Evolutionary conservation across 2,113 vertebrate species (phyloP).

Genomic region (Holacanthus passer): DNA sequence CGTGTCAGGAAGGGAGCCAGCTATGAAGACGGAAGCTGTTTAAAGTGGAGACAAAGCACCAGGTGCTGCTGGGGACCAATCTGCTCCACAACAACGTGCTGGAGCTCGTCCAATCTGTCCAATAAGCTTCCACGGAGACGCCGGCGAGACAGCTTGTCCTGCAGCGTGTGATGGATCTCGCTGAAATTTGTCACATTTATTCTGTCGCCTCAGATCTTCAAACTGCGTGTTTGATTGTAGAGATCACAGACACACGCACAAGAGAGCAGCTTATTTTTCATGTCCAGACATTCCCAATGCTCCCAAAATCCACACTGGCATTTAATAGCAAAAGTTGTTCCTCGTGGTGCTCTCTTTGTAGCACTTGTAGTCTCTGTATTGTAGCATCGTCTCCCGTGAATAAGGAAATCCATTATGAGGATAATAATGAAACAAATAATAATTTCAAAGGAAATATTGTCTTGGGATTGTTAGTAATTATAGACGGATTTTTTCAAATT

Average conservation of each 20-base stretch:
- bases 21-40: conserved; percentile 68
- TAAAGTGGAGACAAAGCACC: conserved; percentile 76
- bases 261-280: neutral
- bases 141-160: conserved; percentile 31
- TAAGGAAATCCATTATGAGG: neutral
- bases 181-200: conserved; percentile 49
- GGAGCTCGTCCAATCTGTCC: conserved; percentile 67
- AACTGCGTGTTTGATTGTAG: conserved; percentile 16
- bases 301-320: neutral
- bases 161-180: conserved; percentile 34
- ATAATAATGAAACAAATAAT: neutral
- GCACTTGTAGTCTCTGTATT: too few relatives aligned
- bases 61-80: conserved; percentile 68
- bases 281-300: neutral
- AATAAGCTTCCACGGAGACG: conserved; percentile 55
- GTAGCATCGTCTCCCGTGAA: neutral
- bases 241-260: conserved; percentile 14
- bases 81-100: conserved; percentile 64
- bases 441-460: neutral
- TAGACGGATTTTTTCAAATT: too few relatives aligned
- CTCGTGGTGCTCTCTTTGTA: neutral
- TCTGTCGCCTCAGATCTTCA: conserved; percentile 38
- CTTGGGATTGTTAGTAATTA: neutral
- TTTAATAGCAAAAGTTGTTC: neutral
- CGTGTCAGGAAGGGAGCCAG: conserved; percentile 68